Evolutionary conservation across 2,113 vertebrate species (phyloP).

Genomic region (Damaliscus lunatus): DNA sequence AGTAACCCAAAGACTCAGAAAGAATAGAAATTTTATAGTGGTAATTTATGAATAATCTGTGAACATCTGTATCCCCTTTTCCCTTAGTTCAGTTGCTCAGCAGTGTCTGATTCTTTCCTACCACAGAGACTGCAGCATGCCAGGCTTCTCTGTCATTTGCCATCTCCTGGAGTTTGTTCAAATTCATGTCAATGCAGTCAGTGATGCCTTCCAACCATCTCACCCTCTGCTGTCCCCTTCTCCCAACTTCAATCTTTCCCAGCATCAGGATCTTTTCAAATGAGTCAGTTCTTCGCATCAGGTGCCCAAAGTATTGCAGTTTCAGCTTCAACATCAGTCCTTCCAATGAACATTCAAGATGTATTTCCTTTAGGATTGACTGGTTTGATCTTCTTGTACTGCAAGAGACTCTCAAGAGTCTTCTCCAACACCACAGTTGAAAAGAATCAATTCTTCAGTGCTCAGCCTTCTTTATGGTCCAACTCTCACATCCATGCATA

Average conservation of each 20-base stretch:
- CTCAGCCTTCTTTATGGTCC: not conserved
- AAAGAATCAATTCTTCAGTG: not conserved
- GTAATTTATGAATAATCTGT: not conserved
- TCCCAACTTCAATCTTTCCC: not conserved
- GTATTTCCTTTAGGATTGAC: not conserved
- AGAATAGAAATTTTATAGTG: not conserved
- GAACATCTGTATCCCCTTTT: not conserved
- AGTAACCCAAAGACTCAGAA: not conserved
- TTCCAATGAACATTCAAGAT: not conserved
- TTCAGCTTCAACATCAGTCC: not conserved
- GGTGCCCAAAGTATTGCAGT: not conserved
- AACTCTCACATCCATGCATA: not conserved
- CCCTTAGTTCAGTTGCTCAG: not conserved
- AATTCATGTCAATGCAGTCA: not conserved
- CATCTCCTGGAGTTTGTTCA: not conserved
- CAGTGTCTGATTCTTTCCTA: not conserved
- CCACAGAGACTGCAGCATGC: not conserved
- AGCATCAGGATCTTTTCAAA: not conserved
- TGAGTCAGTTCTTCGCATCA: not conserved
- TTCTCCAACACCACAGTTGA: not conserved
- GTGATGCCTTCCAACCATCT: not conserved
- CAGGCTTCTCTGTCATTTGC: not conserved
- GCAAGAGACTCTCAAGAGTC: not conserved
- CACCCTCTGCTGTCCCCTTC: accelerated
- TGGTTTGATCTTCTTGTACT: not conserved